Conservation (phyloP, 2,888 invertebrate species). For the Eucera pruinosa region DNA sequence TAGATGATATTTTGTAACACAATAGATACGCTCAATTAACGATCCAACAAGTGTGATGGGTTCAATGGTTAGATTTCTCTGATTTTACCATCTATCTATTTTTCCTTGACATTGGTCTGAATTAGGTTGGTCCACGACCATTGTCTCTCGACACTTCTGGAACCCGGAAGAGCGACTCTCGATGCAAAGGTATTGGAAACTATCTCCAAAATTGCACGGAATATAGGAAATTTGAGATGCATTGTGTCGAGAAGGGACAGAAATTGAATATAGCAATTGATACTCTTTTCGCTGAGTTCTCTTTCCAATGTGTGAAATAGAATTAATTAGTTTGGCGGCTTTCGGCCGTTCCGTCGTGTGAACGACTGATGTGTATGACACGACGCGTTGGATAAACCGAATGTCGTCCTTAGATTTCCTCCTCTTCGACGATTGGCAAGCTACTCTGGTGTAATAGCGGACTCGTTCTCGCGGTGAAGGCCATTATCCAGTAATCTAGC, state of each 20-base stretch:
- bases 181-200: slow-evolving; percentile 23
- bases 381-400: slow-evolving; percentile 25
- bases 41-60: too few relatives aligned
- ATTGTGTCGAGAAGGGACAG: slow-evolving; percentile 4
- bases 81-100: background rate
- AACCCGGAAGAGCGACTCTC: slow-evolving; percentile 17
- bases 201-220: too few relatives aligned
- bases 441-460: slow-evolving; percentile 86
- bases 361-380: slow-evolving; percentile 31
- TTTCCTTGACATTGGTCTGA: background rate
- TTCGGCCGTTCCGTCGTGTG: slow-evolving; percentile 63
- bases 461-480: slow-evolving; percentile 85
- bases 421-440: slow-evolving; percentile 87
- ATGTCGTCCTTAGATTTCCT: slow-evolving; percentile 85
- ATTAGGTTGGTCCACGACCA: background rate
- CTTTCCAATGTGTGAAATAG: slow-evolving; percentile 19
- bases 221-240: background rate
- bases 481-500: slow-evolving; percentile 87
- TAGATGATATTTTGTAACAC: background rate
- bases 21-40: too few relatives aligned
- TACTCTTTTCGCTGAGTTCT: slow-evolving; percentile 22
- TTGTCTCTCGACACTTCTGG: slow-evolving; percentile 12
- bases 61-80: too few relatives aligned
- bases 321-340: slow-evolving; percentile 46
- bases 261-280: background rate